Evolutionary conservation across 2,113 vertebrate genomes (phyloP).

Genomic region (Cottus gobio): DNA sequence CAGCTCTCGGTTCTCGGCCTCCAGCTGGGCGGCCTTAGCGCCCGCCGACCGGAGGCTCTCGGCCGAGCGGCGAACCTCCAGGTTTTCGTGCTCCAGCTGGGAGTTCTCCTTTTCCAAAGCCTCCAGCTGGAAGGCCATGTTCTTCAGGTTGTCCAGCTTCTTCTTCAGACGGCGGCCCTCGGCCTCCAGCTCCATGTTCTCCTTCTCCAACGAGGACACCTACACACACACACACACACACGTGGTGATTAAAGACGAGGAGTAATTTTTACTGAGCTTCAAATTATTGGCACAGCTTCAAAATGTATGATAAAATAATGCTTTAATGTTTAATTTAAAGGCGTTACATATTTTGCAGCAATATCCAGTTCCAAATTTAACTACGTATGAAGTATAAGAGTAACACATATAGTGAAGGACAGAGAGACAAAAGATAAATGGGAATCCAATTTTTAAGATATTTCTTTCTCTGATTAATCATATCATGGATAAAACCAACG

Average conservation of each 20-base stretch:
- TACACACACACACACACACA: conserved; percentile 12
- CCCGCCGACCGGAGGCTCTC: conserved; percentile 89
- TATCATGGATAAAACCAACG: neutral
- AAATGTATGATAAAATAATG: neutral
- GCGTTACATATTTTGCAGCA: neutral
- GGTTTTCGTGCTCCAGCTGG: conserved; percentile 95
- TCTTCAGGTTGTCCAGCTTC: conserved; percentile 91
- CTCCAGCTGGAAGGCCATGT: conserved; percentile 91
- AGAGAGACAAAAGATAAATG: neutral
- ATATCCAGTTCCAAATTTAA: neutral
- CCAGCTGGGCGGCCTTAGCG: conserved; percentile 91
- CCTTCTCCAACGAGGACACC: conserved; percentile 91
- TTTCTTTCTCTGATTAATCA: no score
- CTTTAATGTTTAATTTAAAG: neutral
- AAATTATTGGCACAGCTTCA: neutral
- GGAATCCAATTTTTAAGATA: no score
- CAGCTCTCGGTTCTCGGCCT: conserved; percentile 94
- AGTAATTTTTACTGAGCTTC: no score
- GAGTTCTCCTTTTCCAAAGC: conserved; percentile 94
- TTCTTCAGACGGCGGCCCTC: conserved; percentile 95
- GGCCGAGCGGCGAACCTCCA: conserved; percentile 89
- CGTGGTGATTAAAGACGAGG: neutral
- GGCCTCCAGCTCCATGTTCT: conserved; percentile 91
- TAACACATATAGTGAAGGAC: neutral
- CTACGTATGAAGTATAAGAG: neutral